Evolutionary conservation across 2,797 vertebrate genomes (phyloP).

Genomic region (Alauda arvensis): DNA sequence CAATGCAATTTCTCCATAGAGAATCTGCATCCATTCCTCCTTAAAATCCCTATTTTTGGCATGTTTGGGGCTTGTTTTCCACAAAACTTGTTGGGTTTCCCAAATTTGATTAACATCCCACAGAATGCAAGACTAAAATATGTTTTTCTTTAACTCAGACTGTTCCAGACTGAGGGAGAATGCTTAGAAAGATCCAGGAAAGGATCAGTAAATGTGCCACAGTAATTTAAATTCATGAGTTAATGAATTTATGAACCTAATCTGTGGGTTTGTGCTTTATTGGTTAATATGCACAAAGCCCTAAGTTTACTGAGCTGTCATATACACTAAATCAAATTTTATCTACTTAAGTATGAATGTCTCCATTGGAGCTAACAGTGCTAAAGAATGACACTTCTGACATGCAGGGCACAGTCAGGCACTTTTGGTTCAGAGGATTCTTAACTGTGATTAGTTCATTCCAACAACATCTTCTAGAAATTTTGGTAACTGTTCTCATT

Average conservation of each 20-base stretch:
- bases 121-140: background rate
- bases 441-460: background rate
- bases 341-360: background rate
- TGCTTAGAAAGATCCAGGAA: background rate
- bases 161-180: background rate
- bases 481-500: background rate
- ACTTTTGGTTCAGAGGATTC: background rate
- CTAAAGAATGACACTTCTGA: background rate
- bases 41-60: background rate
- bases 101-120: background rate
- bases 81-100: background rate
- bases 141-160: background rate
- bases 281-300: background rate
- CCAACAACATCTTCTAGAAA: background rate
- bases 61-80: background rate
- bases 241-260: background rate
- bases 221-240: background rate
- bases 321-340: background rate
- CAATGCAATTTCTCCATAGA: background rate
- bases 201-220: background rate
- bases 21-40: background rate
- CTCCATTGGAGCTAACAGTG: background rate
- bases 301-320: background rate
- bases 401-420: background rate
- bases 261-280: background rate